These are phyloP conservation scores for Tineola bisselliella DNA, from an alignment of 2,888 invertebrate genomes.

Conservation along the genomic window DNA sequence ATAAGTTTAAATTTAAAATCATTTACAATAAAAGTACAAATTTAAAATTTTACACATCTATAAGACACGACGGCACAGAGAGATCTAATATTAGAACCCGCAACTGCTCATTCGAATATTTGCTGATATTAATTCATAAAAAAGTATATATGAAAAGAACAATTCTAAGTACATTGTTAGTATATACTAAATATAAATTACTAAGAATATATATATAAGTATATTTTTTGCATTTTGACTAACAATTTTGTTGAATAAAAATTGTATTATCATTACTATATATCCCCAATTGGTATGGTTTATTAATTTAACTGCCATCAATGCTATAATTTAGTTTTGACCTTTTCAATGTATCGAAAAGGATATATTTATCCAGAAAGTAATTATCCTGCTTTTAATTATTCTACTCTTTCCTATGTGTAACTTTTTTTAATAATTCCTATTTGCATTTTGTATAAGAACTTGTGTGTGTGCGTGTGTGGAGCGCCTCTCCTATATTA, in stretches of 20 bases:
- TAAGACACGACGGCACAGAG: not conserved
- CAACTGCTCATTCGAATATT: not conserved
- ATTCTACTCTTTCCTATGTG: not conserved
- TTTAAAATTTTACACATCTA: not conserved
- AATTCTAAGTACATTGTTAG: constrained; percentile 7
- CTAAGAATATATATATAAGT: not conserved
- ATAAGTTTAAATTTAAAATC: not conserved
- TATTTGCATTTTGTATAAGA: constrained; percentile 1
- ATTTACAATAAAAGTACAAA: not conserved
- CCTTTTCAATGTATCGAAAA: not conserved
- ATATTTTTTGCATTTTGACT: constrained; percentile 14
- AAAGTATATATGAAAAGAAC: not conserved
- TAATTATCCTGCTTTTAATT: not conserved
- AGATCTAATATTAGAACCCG: not conserved
- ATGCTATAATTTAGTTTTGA: not conserved
- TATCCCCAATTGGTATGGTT: not conserved
- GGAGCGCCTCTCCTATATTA: not conserved
- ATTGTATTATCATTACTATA: not conserved
- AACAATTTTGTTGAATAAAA: not conserved
- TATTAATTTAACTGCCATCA: constrained; percentile 1
- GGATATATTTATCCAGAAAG: not conserved
- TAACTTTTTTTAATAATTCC: not conserved
- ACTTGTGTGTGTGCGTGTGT: not conserved
- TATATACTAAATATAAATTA: not conserved
- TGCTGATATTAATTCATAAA: not conserved